Percentiles rank a stretch among this genome's conserved stretches.
These are phyloP conservation scores for Drosophila subquinaria DNA, from an alignment of 2,888 invertebrate species.

Conservation along the genomic window DNA sequence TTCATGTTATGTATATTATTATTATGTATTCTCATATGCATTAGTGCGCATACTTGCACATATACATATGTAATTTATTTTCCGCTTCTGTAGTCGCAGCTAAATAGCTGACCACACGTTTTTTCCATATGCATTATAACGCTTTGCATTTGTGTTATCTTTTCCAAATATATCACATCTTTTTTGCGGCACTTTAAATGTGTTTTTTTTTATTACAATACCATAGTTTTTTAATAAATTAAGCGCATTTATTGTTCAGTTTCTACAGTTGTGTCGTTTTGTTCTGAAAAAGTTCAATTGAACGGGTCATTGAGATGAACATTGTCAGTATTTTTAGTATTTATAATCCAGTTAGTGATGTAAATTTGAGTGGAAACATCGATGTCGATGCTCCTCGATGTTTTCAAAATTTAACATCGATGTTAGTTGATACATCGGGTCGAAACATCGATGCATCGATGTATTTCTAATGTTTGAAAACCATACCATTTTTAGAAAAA, in stretches of 20 bases:
- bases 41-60: conserved; percentile 18
- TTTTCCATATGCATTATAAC: conserved; percentile 59
- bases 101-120: conserved; percentile 66
- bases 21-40: conserved; percentile 32
- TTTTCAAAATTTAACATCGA: too few relatives aligned
- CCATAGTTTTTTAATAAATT: conserved; percentile 15
- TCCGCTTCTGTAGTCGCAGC: conserved; percentile 56
- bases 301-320: too few relatives aligned
- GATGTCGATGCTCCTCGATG: too few relatives aligned
- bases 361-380: too few relatives aligned
- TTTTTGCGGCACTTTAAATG: conserved; percentile 33
- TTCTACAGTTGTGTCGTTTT: too few relatives aligned
- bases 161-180: conserved; percentile 32
- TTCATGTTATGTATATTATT: conserved; percentile 37
- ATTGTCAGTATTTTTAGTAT: too few relatives aligned
- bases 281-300: too few relatives aligned
- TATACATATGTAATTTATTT: conserved; percentile 54
- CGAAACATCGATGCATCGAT: too few relatives aligned
- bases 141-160: conserved; percentile 1
- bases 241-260: conserved; percentile 3
- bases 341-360: too few relatives aligned
- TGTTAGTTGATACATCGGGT: too few relatives aligned
- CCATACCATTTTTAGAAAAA: too few relatives aligned
- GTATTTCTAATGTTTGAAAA: too few relatives aligned
- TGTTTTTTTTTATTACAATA: conserved; percentile 11